phyloP scores from a whole-genome alignment of 2,113 vertebrate species.

The Girardinichthys multiradiatus region DNA sequence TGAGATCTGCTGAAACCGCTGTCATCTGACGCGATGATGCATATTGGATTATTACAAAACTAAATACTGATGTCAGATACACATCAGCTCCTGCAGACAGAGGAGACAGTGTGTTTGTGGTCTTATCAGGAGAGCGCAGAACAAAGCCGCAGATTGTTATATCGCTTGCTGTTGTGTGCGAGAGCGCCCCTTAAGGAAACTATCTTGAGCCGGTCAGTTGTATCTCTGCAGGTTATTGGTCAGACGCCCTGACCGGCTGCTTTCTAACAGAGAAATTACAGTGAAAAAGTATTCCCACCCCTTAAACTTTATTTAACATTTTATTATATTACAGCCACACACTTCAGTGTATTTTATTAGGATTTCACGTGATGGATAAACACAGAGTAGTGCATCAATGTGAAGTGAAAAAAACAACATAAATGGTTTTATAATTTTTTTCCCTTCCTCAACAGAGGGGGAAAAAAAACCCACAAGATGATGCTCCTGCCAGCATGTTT shows the following conservation, averaged over 20 bases:
- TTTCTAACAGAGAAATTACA: slow-evolving; percentile 32
- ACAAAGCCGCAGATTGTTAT: slow-evolving; percentile 67
- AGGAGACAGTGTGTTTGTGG: slow-evolving; percentile 59
- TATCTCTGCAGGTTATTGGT: slow-evolving; percentile 40
- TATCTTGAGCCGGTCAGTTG: slow-evolving; percentile 36
- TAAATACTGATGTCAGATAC: slow-evolving; percentile 69
- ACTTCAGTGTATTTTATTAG: background rate
- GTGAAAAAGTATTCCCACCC: background rate
- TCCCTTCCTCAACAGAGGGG: too few species aligned
- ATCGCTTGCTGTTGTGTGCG: slow-evolving; percentile 28
- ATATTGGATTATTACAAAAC: slow-evolving; percentile 78
- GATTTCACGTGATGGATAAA: background rate
- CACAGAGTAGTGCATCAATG: too few species aligned
- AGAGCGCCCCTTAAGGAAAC: slow-evolving; percentile 24
- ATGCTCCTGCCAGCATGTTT: too few species aligned
- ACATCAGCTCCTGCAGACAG: slow-evolving; percentile 57
- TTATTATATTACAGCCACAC: background rate
- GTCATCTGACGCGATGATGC: slow-evolving; percentile 77
- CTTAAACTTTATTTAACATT: background rate
- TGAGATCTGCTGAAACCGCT: slow-evolving; percentile 61
- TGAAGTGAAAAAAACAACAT: too few species aligned
- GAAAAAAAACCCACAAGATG: too few species aligned
- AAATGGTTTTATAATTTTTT: too few species aligned
- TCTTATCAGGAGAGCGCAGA: slow-evolving; percentile 51
- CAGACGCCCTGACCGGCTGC: slow-evolving; percentile 24